These are phyloP conservation scores for Caenorhabditis sp. DNA, from an alignment of 2,888 invertebrate genomes.

Conservation along the genomic window DNA sequence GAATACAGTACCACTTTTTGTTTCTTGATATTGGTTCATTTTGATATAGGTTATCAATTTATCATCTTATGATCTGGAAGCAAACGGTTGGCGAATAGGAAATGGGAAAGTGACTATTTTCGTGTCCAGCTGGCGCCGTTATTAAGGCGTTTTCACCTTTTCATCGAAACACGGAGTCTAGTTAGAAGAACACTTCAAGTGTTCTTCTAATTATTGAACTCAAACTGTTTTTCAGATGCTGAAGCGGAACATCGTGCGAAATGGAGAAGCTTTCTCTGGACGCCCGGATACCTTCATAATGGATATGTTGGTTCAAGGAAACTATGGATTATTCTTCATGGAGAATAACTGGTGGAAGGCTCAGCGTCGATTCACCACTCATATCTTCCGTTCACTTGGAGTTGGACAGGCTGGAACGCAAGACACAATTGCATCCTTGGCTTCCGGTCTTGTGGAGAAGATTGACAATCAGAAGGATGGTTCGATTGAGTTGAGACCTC, in stretches of 20 bases:
- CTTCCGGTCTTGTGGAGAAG: slow-evolving; percentile 55
- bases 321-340: slow-evolving; percentile 71
- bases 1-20: slow-evolving; percentile 16
- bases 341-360: slow-evolving; percentile 71
- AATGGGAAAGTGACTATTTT: not conserved
- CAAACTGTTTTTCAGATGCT: slow-evolving; percentile 51
- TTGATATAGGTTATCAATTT: slow-evolving; percentile 14
- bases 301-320: slow-evolving; percentile 69
- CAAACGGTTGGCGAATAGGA: not conserved
- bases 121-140: not conserved
- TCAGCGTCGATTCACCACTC: slow-evolving; percentile 70
- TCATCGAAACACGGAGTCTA: not conserved
- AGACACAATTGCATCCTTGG: slow-evolving; percentile 65
- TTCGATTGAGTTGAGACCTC: slow-evolving; percentile 61
- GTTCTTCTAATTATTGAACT: not conserved
- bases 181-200: too few relatives aligned
- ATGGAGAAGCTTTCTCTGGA: slow-evolving; percentile 70
- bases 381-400: slow-evolving; percentile 68
- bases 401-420: slow-evolving; percentile 69
- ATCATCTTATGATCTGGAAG: slow-evolving; percentile 7
- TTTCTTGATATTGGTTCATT: not conserved
- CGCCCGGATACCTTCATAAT: slow-evolving; percentile 69
- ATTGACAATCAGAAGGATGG: slow-evolving; percentile 55
- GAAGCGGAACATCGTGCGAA: slow-evolving; percentile 61
- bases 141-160: not conserved